Percentiles rank a stretch among this genome's conserved stretches.
These are phyloP conservation scores for Gymnoscelis rufifasciata DNA, from an alignment of 2,888 invertebrate species.

Conservation along the genomic window DNA sequence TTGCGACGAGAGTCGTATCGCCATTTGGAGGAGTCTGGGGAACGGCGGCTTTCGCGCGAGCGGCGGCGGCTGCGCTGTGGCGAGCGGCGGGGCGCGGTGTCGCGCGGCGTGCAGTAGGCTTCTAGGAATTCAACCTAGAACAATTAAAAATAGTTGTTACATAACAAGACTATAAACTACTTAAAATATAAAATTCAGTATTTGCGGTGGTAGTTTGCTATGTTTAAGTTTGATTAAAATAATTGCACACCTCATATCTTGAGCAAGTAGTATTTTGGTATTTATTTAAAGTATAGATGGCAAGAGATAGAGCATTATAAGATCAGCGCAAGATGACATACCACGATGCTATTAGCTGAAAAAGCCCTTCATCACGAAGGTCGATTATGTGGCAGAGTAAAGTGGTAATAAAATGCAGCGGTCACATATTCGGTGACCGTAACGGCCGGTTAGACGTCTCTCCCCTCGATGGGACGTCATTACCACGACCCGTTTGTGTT, in stretches of 20 bases:
- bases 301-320: conserved; percentile 26
- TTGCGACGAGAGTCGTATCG: conserved; percentile 67
- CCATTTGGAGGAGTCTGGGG: conserved; percentile 70
- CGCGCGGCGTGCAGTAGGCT: conserved; percentile 85
- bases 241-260: too few relatives aligned
- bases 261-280: too few relatives aligned
- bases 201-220: too few relatives aligned
- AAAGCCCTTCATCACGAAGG: conserved; percentile 74
- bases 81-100: conserved; percentile 75
- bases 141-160: conserved; percentile 34
- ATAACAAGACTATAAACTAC: too few relatives aligned
- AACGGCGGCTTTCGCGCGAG: conserved; percentile 64
- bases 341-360: conserved; percentile 60
- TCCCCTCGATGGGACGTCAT: conserved; percentile 69
- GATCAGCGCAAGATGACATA: conserved; percentile 33
- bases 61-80: conserved; percentile 69
- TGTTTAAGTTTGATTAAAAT: too few relatives aligned
- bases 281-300: too few relatives aligned
- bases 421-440: conserved; percentile 75
- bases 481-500: conserved; percentile 75
- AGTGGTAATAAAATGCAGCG: conserved; percentile 80
- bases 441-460: conserved; percentile 71
- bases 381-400: conserved; percentile 77
- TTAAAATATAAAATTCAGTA: too few relatives aligned
- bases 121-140: conserved; percentile 85